These are phyloP conservation scores for Tachypleus tridentatus DNA, from an alignment of 1,140 invertebrate species.

Conservation along the genomic window DNA sequence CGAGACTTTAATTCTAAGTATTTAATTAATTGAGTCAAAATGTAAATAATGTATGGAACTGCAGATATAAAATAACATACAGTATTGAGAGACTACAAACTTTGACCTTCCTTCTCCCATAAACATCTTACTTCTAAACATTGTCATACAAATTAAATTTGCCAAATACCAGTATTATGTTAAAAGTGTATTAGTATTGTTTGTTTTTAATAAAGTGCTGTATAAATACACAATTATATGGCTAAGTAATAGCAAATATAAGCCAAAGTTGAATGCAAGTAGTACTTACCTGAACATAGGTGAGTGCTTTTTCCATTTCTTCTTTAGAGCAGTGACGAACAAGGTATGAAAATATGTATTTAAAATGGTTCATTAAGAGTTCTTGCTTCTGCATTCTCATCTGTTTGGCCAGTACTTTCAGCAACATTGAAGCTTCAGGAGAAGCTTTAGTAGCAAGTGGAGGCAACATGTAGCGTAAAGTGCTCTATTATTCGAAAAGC, in stretches of 20 bases:
- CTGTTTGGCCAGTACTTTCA: constrained; percentile 25
- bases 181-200: too few relatives aligned
- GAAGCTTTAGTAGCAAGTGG: constrained; percentile 32
- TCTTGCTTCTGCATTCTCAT: constrained; percentile 23
- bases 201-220: too few relatives aligned
- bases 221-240: too few relatives aligned
- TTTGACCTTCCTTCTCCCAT: background rate
- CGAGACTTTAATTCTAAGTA: constrained; percentile 1
- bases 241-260: too few relatives aligned
- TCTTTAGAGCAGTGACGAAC: constrained; percentile 30
- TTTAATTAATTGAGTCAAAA: background rate
- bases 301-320: constrained; percentile 31
- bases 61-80: too few relatives aligned
- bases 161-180: too few relatives aligned
- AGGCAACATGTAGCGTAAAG: constrained; percentile 31
- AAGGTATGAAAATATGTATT: constrained; percentile 35
- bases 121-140: constrained; percentile 13
- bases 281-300: constrained; percentile 29
- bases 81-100: background rate
- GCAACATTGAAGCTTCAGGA: constrained; percentile 28
- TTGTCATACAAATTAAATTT: too few relatives aligned
- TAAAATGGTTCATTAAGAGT: constrained; percentile 32
- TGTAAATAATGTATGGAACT: too few relatives aligned
- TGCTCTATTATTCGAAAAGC: constrained; percentile 19
- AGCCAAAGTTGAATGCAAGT: too few relatives aligned